These are phyloP conservation scores for Antheraea yamamai DNA, from an alignment of 2,888 invertebrate species.

Conservation along the genomic window DNA sequence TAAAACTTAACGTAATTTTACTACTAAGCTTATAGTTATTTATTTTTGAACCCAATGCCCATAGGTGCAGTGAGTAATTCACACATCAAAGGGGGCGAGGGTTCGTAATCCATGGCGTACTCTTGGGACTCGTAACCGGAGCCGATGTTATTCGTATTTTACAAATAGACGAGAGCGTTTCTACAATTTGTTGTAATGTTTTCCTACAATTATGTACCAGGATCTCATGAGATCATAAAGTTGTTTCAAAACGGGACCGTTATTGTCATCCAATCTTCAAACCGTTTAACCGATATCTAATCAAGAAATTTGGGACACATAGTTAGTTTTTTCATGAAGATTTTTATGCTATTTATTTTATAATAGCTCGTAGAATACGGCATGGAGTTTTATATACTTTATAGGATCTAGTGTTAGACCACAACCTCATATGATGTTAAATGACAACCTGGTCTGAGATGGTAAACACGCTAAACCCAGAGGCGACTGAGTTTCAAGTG, in stretches of 20 bases:
- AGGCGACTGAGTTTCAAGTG: too few species aligned
- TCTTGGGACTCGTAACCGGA: constrained; percentile 64
- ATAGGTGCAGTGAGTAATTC: constrained; percentile 28
- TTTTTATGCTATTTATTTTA: too few species aligned
- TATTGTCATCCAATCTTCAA: too few species aligned
- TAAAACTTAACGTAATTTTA: not conserved
- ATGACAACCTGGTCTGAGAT: too few species aligned
- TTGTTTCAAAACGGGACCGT: not conserved
- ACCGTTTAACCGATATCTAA: too few species aligned
- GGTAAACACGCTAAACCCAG: too few species aligned
- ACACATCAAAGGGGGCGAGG: constrained; percentile 33
- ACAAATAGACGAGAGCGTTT: constrained; percentile 65
- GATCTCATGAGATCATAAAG: not conserved
- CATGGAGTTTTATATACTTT: too few species aligned
- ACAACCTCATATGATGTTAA: too few species aligned
- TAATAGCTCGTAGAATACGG: too few species aligned
- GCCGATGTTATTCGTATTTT: constrained; percentile 30
- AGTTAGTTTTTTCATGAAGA: too few species aligned
- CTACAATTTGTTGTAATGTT: constrained; percentile 53
- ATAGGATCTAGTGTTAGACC: too few species aligned
- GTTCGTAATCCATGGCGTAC: constrained; percentile 44
- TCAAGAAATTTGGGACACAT: too few species aligned
- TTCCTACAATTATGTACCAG: not conserved
- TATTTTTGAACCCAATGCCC: constrained; percentile 26
- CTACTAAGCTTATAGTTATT: constrained; percentile 1